Percentiles rank a stretch among this genome's conserved stretches.
These are phyloP conservation scores for Copidosoma floridanum DNA, from an alignment of 1,140 invertebrate genomes.

Conservation along the genomic window DNA sequence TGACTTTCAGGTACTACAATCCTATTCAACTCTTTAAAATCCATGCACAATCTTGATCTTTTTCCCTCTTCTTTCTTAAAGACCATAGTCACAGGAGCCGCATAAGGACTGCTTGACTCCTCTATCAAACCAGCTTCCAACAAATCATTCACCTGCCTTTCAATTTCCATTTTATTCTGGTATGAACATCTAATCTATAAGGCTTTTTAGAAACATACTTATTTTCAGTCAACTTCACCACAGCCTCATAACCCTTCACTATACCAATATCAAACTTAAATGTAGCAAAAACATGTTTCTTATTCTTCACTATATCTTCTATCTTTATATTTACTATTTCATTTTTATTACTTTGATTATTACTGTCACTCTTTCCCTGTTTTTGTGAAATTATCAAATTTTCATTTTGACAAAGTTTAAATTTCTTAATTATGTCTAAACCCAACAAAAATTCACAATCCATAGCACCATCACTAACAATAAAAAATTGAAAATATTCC, in stretches of 20 bases:
- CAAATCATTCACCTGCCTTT: no score
- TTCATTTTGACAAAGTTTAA: conserved; percentile 26
- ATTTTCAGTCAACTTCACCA: not conserved
- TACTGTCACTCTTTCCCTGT: conserved; percentile 4
- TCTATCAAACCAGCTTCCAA: not conserved
- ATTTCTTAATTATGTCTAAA: conserved; percentile 20
- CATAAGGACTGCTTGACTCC: no score
- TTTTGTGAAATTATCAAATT: conserved; percentile 28
- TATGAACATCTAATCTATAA: not conserved
- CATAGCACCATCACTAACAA: conserved; percentile 15
- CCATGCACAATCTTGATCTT: no score
- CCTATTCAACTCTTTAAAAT: not conserved
- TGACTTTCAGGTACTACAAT: not conserved
- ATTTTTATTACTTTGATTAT: not conserved
- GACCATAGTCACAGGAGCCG: not conserved
- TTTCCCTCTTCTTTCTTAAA: not conserved
- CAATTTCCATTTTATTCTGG: no score
- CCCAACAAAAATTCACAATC: conserved; percentile 23
- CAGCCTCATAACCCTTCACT: not conserved
- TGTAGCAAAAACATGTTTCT: no score
- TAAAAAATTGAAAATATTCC: conserved; percentile 17
- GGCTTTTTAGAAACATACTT: not conserved
- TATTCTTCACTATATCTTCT: no score
- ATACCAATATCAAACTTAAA: no score
- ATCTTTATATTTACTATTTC: not conserved